Evolutionary conservation across 2,113 vertebrate species (phyloP).

Genomic region (Hyperopisus bebe): DNA sequence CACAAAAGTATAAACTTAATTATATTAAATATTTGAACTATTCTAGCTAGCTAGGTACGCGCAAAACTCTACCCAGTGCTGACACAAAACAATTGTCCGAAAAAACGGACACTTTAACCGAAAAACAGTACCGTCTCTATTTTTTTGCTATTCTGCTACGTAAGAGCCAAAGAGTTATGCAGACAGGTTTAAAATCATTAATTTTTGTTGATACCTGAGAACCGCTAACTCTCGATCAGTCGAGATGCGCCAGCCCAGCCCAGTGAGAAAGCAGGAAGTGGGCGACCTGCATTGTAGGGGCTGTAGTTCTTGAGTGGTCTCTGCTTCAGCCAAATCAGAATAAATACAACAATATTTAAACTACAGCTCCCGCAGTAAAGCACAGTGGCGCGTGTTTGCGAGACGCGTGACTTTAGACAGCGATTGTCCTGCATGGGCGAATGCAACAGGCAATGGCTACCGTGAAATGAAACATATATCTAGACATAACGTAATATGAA

Average conservation of each 20-base stretch:
- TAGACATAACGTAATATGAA: not conserved
- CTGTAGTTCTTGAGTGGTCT: conserved; percentile 9
- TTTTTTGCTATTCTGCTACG: not conserved
- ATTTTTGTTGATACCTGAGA: conserved; percentile 12
- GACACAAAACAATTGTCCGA: not conserved
- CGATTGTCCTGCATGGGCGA: not conserved
- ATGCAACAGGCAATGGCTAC: not conserved
- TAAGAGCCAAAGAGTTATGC: not conserved
- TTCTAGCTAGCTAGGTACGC: not conserved
- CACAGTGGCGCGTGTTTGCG: not conserved
- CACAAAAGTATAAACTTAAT: not conserved
- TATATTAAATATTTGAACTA: not conserved
- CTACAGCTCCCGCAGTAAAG: conserved; percentile 14
- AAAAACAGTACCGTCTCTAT: not conserved
- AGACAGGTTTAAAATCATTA: not conserved
- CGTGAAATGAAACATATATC: not conserved
- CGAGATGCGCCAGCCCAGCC: conserved; percentile 1
- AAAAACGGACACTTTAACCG: not conserved
- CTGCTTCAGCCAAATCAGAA: not conserved
- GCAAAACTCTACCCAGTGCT: not conserved
- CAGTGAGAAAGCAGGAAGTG: conserved; percentile 1
- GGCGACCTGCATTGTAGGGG: conserved; percentile 4
- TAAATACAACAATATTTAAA: not conserved
- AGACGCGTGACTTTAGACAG: conserved; percentile 2
- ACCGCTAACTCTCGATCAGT: conserved; percentile 10